phyloP scores from a whole-genome alignment of 1,140 invertebrate species.

The Achroia grisella region DNA sequence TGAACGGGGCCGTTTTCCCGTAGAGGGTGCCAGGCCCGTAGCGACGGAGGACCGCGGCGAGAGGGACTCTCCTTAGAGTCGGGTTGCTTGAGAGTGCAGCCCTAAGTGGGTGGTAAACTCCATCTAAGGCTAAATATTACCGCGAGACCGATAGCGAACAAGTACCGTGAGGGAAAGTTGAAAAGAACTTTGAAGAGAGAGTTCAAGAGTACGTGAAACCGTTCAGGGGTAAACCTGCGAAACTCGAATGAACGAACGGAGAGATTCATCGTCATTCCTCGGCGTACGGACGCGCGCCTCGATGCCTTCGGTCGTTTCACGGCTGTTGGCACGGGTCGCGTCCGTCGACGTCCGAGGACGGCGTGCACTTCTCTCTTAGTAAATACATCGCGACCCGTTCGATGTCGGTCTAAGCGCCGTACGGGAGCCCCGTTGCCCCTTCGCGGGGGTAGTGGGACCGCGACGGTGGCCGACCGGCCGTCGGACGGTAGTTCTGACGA shows the following conservation, averaged over 20 bases:
- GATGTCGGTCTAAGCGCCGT: slow-evolving; percentile 35
- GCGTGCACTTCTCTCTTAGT: slow-evolving; percentile 63
- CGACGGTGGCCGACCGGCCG: slow-evolving; percentile 29
- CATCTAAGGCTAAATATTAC: slow-evolving; percentile 90
- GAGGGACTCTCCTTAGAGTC: slow-evolving; percentile 81
- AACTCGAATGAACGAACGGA: slow-evolving; percentile 75
- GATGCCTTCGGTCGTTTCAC: slow-evolving; percentile 6
- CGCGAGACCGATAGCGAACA: slow-evolving; percentile 91
- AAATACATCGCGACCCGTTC: slow-evolving; percentile 54
- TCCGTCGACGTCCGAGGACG: too few species aligned
- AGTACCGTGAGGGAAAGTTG: slow-evolving; percentile 94
- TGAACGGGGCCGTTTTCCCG: slow-evolving; percentile 80
- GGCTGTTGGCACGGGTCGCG: slow-evolving; percentile 42
- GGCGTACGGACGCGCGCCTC: slow-evolving; percentile 27
- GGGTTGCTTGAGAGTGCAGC: slow-evolving; percentile 90
- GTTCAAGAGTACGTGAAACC: slow-evolving; percentile 90
- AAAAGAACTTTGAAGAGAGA: slow-evolving; percentile 93
- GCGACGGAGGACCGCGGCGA: slow-evolving; percentile 68
- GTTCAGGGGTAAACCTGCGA: slow-evolving; percentile 81
- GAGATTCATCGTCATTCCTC: slow-evolving; percentile 71
- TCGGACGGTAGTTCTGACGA: slow-evolving; percentile 40
- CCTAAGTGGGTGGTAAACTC: slow-evolving; percentile 88
- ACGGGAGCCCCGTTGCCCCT: slow-evolving; percentile 39
- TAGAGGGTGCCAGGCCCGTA: slow-evolving; percentile 83
- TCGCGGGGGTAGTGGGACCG: slow-evolving; percentile 12